Evolutionary conservation across 2,888 invertebrate species (phyloP).

Genomic region (Calliphora vomitoria): DNA sequence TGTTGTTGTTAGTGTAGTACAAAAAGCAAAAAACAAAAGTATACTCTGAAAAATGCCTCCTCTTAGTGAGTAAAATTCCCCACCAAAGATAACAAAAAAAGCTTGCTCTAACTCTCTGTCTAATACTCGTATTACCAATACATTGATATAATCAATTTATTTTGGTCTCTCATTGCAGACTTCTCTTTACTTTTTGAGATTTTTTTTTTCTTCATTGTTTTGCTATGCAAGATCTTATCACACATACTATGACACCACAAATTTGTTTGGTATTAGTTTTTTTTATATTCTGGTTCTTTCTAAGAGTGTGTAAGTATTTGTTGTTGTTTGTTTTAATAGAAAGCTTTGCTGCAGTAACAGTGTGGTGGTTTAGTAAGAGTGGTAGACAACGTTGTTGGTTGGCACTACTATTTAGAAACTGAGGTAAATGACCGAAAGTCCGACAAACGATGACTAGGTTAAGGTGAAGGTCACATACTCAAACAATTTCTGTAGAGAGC

Average conservation of each 20-base stretch:
- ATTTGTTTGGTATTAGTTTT: slow-evolving; percentile 38
- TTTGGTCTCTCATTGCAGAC: slow-evolving; percentile 27
- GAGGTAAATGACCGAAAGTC: slow-evolving; percentile 85
- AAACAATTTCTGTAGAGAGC: slow-evolving; percentile 55
- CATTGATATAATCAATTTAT: slow-evolving; percentile 30
- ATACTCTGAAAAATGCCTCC: neutral
- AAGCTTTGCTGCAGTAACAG: slow-evolving; percentile 30
- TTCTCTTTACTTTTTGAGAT: neutral
- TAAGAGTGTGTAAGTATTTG: neutral
- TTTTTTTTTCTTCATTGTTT: neutral
- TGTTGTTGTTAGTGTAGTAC: neutral
- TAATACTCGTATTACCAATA: slow-evolving; percentile 34
- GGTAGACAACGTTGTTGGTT: slow-evolving; percentile 1
- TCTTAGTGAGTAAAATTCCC: slow-evolving; percentile 21
- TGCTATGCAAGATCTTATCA: slow-evolving; percentile 46
- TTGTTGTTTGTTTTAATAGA: slow-evolving; percentile 23
- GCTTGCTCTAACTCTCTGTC: slow-evolving; percentile 58
- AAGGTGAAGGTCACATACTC: slow-evolving; percentile 85
- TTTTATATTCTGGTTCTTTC: neutral
- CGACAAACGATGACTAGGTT: slow-evolving; percentile 85
- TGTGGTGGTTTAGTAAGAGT: slow-evolving; percentile 2
- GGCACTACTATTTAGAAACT: slow-evolving; percentile 68
- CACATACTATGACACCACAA: slow-evolving; percentile 19
- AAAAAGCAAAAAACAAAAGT: neutral
- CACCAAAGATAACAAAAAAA: slow-evolving; percentile 22